Conservation (phyloP, 2,113 vertebrate genomes). For the Ceyx cyanopectus region DNA sequence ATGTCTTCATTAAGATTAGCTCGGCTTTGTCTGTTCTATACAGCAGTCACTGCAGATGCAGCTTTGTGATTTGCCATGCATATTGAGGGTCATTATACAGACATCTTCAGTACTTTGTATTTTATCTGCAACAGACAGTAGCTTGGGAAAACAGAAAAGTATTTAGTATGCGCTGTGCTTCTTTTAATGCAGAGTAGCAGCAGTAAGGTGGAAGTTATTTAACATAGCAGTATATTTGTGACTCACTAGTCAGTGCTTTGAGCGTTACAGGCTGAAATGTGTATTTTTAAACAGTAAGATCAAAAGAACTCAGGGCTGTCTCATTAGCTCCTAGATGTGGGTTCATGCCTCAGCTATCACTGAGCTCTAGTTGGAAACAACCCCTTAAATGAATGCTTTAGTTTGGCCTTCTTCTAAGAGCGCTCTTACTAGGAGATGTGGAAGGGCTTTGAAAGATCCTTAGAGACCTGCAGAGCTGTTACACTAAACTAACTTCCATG, state of each 20-base stretch:
- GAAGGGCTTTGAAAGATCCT: background rate
- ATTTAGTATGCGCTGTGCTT: background rate
- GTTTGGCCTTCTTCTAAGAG: background rate
- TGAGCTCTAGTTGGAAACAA: background rate
- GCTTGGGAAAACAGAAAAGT: conserved; percentile 1
- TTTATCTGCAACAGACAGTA: conserved; percentile 2
- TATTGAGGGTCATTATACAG: background rate
- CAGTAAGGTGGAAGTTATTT: conserved; percentile 43
- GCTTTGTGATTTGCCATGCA: background rate
- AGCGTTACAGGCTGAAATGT: background rate
- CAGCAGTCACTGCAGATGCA: background rate
- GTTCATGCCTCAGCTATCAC: background rate
- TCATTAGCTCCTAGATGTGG: background rate
- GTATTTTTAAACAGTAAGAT: conserved; percentile 55
- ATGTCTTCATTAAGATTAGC: background rate
- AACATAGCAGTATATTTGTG: conserved; percentile 33
- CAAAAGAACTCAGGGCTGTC: background rate
- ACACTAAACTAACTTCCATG: background rate
- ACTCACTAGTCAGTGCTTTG: background rate
- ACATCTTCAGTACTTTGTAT: background rate
- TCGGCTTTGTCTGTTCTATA: background rate
- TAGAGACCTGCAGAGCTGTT: background rate
- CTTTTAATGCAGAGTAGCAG: conserved; percentile 27
- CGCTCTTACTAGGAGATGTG: conserved; percentile 8
- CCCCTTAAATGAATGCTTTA: background rate